These are phyloP conservation scores for Vireo altiloquus DNA, from an alignment of 2,113 vertebrate genomes.

Conservation along the genomic window DNA sequence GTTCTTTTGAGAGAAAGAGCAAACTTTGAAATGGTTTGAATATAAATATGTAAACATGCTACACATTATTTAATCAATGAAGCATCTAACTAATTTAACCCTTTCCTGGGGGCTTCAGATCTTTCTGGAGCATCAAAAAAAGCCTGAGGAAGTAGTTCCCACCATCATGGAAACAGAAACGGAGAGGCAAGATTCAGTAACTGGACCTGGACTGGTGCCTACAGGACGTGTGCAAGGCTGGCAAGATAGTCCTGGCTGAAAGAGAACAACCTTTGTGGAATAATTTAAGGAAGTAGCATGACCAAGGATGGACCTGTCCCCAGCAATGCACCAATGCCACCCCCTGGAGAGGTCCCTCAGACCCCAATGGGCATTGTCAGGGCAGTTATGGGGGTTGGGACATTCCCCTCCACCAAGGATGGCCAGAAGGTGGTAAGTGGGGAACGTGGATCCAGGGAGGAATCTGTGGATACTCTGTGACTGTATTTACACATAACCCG, in stretches of 20 bases:
- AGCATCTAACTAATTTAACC: not conserved
- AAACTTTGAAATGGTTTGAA: not conserved
- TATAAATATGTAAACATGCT: not conserved
- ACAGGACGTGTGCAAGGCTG: not conserved
- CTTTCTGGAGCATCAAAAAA: not conserved
- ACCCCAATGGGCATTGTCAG: not conserved
- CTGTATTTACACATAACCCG: not conserved
- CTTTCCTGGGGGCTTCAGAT: not conserved
- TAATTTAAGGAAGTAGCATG: not conserved
- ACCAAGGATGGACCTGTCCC: not conserved
- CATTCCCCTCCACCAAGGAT: not conserved
- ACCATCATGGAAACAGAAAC: not conserved
- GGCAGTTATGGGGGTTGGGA: not conserved
- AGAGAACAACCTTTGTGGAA: not conserved
- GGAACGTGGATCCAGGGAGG: rapidly evolving
- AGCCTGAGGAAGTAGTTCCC: not conserved
- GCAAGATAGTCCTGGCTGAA: not conserved
- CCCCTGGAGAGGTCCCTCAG: not conserved
- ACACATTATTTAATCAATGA: not conserved
- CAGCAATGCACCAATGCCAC: not conserved
- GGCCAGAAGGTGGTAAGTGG: not conserved
- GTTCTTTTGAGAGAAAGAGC: conserved; percentile 5
- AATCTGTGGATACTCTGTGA: not conserved
- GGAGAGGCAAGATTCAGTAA: not conserved
- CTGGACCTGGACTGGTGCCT: not conserved